These are phyloP conservation scores for Ennomos fuscantarius DNA, from an alignment of 2,888 invertebrate species.

Conservation along the genomic window DNA sequence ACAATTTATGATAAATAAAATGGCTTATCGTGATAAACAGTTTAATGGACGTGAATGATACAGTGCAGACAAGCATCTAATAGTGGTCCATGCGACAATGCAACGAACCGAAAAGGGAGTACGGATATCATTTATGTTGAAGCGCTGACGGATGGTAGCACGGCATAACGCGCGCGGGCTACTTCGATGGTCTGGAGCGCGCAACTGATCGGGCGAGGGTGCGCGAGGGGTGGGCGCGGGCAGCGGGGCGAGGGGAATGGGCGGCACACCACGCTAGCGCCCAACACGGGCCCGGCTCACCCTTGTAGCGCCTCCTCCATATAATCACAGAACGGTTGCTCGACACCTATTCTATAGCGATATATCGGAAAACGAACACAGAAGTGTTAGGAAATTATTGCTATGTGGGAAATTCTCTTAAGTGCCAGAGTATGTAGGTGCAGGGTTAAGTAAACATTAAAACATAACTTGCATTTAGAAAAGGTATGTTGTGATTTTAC, in stretches of 20 bases:
- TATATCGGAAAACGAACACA: slow-evolving; percentile 48
- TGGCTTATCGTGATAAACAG: slow-evolving; percentile 33
- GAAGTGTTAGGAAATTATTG: slow-evolving; percentile 30
- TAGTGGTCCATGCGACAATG: slow-evolving; percentile 81
- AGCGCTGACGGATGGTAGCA: slow-evolving; percentile 70
- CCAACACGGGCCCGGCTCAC: slow-evolving; percentile 62
- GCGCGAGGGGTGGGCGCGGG: slow-evolving; percentile 40
- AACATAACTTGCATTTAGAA: not conserved
- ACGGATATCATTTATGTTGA: slow-evolving; percentile 73
- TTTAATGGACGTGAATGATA: slow-evolving; percentile 52
- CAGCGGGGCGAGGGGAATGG: slow-evolving; percentile 51
- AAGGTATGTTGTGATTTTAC: no score
- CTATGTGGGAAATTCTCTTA: slow-evolving; percentile 28
- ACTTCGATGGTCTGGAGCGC: slow-evolving; percentile 69
- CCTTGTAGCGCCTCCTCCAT: slow-evolving; percentile 61
- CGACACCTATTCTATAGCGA: slow-evolving; percentile 64
- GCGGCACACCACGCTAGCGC: slow-evolving; percentile 62
- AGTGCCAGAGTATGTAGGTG: slow-evolving; percentile 5
- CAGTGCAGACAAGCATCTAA: slow-evolving; percentile 80
- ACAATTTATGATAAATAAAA: slow-evolving; percentile 28
- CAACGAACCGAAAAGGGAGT: slow-evolving; percentile 80
- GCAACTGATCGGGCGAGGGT: slow-evolving; percentile 63
- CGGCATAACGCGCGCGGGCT: slow-evolving; percentile 78
- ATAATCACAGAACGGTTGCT: slow-evolving; percentile 76
- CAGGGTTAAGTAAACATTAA: no score